A percentile compares a stretch with the other conserved stretches of the same genome.
These are phyloP conservation scores for Hemaris fuciformis DNA, from an alignment of 2,888 invertebrate genomes.

Conservation along the genomic window DNA sequence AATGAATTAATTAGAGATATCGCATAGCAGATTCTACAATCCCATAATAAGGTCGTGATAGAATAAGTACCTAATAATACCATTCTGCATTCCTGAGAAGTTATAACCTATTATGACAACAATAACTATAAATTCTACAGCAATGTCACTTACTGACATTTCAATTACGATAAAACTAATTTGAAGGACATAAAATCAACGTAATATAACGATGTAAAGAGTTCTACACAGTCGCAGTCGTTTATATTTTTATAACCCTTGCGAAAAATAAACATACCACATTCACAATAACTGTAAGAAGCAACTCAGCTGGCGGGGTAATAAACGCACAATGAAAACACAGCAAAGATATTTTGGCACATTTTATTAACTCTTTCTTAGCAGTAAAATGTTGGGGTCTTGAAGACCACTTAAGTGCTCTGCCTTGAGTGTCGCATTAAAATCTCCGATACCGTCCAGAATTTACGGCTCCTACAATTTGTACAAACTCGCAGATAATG, in stretches of 20 bases:
- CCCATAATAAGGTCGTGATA: no score
- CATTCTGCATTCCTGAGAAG: no score
- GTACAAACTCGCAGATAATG: slow-evolving; percentile 30
- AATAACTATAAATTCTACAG: no score
- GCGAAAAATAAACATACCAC: not conserved
- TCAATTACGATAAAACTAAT: no score
- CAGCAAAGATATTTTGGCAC: slow-evolving; percentile 26
- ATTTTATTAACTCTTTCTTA: slow-evolving; percentile 36
- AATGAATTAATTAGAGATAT: no score
- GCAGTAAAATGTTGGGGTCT: slow-evolving; percentile 38
- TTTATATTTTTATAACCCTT: not conserved
- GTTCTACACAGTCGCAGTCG: no score
- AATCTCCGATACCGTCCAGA: slow-evolving; percentile 41
- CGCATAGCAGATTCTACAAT: no score
- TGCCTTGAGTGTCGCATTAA: slow-evolving; percentile 47
- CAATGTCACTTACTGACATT: no score
- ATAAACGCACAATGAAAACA: slow-evolving; percentile 10
- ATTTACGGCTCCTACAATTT: slow-evolving; percentile 45
- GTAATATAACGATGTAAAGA: no score
- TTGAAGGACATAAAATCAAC: no score
- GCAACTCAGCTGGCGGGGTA: not conserved
- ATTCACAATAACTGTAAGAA: not conserved
- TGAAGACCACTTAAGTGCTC: slow-evolving; percentile 35
- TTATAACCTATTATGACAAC: no score
- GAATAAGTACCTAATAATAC: no score